Evolutionary conservation across 2,888 invertebrate species (phyloP).

Genomic region (Thelaira solivaga): DNA sequence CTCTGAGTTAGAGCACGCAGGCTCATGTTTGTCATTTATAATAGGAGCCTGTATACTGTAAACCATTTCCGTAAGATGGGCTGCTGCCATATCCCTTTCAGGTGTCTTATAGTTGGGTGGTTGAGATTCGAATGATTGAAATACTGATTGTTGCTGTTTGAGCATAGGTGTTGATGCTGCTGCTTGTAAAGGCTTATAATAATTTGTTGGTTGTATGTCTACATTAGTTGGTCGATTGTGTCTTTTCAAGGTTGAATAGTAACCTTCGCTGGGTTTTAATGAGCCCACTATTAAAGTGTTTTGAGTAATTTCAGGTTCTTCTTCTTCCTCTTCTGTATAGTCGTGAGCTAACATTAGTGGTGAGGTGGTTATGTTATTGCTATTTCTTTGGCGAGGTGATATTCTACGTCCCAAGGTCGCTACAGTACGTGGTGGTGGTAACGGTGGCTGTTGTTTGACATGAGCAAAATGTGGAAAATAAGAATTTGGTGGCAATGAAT

Average conservation of each 20-base stretch:
- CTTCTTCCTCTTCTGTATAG: conserved; percentile 72
- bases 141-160: conserved; percentile 58
- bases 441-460: conserved; percentile 79
- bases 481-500: conserved; percentile 81
- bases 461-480: conserved; percentile 67
- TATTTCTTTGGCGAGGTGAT: conserved; percentile 72
- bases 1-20: conserved; percentile 45
- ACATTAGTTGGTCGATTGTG: conserved; percentile 43
- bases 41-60: conserved; percentile 69
- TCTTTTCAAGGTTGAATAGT: conserved; percentile 66
- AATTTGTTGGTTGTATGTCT: conserved; percentile 26
- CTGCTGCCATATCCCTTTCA: conserved; percentile 56
- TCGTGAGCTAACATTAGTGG: conserved; percentile 78
- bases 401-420: conserved; percentile 81
- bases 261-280: conserved; percentile 75
- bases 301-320: conserved; percentile 78
- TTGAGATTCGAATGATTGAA: conserved; percentile 63
- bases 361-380: conserved; percentile 76
- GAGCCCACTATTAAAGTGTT: conserved; percentile 80
- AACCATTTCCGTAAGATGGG: conserved; percentile 73
- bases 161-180: neutral
- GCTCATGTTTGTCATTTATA: conserved; percentile 50
- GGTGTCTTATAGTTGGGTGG: conserved; percentile 49
- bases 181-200: neutral
- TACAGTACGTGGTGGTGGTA: conserved; percentile 86